Base-by-base conservation (phyloP, 2,113 vertebrate species). In the Ploceus nigricollis region DNA sequence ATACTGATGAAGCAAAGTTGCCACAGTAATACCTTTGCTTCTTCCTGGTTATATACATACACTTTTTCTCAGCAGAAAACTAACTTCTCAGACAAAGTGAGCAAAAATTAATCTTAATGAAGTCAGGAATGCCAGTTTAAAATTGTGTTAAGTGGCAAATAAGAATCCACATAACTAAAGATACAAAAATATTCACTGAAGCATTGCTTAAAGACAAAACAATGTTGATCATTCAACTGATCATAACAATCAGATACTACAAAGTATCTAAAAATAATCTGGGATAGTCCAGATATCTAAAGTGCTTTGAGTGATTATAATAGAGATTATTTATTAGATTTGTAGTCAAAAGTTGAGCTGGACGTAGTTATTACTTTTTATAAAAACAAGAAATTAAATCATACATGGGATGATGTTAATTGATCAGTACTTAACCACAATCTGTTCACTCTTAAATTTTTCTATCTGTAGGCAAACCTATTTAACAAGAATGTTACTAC, bases 161-260 rank as follows among this genome's bases (percentile, higher is more conserved):
- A 97, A 1, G 1, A 95, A 94, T 70, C 16, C 79, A 96, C 10
- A 23, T 90, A 95, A 95, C 96, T 90, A 83, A 96, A 97, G 94
- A 97, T 96, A 98, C 42, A 98, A 98, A 98, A 98, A 97, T 96
- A 95, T 85, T 96, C 81, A 97, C 93, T 78, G 97, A 97, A 98
- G 97, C 94, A 97, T 96, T 97, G 92, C 96, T 96, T 97, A 90
- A 97, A 97, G 82, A 96, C 85, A 98, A 97, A 98, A 98, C 90
- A 98, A 97, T 87, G 97, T 47, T 96, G 99, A 99, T 99, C 99
- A 99, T 99, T 98, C 91, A 99, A 99, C 99, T 99, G 99, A 99
- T 99, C 99, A 64, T 98, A 98, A 98, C 93, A 96, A 97, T 91
- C 97, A 98, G 99, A 99, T 99, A 99, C 98, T 95, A 96, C 89